Percentiles rank a stretch among this genome's conserved stretches.
phyloP scores from a whole-genome alignment of 2,888 invertebrate species.

The Pyrrhosoma nymphula region DNA sequence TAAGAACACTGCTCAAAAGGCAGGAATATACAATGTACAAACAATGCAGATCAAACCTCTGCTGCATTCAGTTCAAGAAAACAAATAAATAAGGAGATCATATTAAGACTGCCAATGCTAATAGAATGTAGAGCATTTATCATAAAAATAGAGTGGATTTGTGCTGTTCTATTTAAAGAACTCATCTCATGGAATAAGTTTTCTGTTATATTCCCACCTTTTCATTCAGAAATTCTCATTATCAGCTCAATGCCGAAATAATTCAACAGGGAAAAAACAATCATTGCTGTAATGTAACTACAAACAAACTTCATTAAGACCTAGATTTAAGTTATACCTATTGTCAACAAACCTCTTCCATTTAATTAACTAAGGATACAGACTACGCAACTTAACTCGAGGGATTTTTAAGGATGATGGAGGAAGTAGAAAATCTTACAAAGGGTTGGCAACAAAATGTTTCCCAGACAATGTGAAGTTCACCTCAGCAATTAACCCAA shows the following conservation, averaged over 20 bases:
- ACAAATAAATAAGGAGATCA: constrained; percentile 66
- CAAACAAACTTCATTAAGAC: constrained; percentile 29
- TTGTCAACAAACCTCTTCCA: neutral
- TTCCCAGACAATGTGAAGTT: constrained; percentile 55
- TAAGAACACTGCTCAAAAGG: constrained; percentile 61
- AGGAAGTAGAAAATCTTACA: neutral
- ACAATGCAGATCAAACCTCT: neutral
- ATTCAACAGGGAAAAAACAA: constrained; percentile 1
- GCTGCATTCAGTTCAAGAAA: constrained; percentile 30
- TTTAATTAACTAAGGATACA: neutral
- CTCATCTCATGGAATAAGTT: neutral
- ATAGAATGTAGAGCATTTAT: constrained; percentile 24
- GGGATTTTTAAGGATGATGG: neutral
- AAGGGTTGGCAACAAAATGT: neutral
- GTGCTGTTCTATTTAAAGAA: neutral
- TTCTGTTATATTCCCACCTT: constrained; percentile 38
- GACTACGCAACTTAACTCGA: neutral
- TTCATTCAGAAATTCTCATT: constrained; percentile 10
- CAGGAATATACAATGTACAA: constrained; percentile 59
- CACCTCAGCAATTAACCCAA: neutral
- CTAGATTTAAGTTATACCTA: neutral
- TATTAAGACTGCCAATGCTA: constrained; percentile 41
- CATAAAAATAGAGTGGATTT: neutral
- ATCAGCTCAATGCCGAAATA: constrained; percentile 21
- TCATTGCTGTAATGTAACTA: neutral